Conservation (phyloP, 1,140 invertebrate genomes). For the Trachymyrmex septentrionalis region DNA sequence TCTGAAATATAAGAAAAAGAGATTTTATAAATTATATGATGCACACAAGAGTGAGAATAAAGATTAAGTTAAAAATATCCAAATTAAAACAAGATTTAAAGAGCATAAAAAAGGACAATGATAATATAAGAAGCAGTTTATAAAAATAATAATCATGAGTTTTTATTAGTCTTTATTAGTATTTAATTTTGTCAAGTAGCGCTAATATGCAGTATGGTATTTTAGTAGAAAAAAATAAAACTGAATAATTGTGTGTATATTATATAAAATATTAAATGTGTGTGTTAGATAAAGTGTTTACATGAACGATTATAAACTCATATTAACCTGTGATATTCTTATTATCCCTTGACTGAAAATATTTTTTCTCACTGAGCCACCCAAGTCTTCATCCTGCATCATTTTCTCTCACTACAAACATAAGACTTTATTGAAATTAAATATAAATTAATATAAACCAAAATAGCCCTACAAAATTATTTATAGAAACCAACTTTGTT, state of each 20-base stretch:
- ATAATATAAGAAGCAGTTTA: neutral
- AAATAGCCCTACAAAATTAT: neutral
- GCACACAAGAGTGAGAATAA: neutral
- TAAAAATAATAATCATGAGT: neutral
- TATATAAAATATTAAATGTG: constrained; percentile 15
- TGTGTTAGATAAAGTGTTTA: constrained; percentile 10
- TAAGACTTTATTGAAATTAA: neutral
- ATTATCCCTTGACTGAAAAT: constrained; percentile 80
- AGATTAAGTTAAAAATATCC: neutral
- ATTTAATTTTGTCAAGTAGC: neutral
- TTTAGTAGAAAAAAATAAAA: constrained; percentile 11
- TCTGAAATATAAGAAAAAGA: constrained; percentile 71
- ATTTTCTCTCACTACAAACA: constrained; percentile 78
- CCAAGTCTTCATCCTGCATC: constrained; percentile 87
- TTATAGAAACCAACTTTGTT: neutral
- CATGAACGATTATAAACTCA: neutral
- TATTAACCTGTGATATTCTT: constrained; percentile 84
- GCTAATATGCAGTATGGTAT: neutral
- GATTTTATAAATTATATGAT: constrained; percentile 1
- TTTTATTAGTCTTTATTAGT: neutral
- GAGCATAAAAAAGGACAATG: neutral
- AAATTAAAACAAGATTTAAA: neutral
- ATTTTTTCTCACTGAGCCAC: constrained; percentile 81
- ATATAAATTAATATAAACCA: neutral
- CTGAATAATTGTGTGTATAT: neutral